Conservation (phyloP, 2,797 vertebrate species). For the Vireo griseus region DNA sequence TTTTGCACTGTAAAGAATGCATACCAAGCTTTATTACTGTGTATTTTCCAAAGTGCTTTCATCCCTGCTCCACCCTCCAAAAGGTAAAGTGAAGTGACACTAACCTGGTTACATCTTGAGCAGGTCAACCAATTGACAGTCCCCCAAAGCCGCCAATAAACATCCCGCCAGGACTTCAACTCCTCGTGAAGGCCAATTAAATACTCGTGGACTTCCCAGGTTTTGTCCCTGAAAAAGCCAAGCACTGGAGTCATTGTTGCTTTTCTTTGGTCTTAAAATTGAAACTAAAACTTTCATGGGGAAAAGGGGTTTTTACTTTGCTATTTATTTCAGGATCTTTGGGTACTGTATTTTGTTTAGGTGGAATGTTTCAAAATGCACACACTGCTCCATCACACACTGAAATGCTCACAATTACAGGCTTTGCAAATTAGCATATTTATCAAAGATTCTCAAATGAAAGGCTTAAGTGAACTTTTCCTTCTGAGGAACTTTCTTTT, state of each 20-base stretch:
- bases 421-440: too few species aligned
- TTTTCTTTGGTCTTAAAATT: too few species aligned
- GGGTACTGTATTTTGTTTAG: too few species aligned
- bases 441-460: too few species aligned
- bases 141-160: conserved; percentile 97
- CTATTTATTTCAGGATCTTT: too few species aligned
- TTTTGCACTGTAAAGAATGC: background rate
- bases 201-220: conserved; percentile 93
- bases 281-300: too few species aligned
- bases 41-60: background rate
- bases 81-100: background rate
- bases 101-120: conserved; percentile 85
- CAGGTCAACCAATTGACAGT: conserved; percentile 90
- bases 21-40: background rate
- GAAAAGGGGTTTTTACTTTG: too few species aligned
- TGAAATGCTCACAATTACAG: too few species aligned
- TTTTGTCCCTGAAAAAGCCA: conserved; percentile 83
- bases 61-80: background rate
- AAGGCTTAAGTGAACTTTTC: too few species aligned
- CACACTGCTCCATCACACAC: too few species aligned
- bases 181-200: conserved; percentile 87
- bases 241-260: background rate
- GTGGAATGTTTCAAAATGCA: too few species aligned
- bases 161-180: conserved; percentile 91
- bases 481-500: too few species aligned